Conservation (phyloP, 2,888 invertebrate genomes). For the Oxycera nigricornis region DNA sequence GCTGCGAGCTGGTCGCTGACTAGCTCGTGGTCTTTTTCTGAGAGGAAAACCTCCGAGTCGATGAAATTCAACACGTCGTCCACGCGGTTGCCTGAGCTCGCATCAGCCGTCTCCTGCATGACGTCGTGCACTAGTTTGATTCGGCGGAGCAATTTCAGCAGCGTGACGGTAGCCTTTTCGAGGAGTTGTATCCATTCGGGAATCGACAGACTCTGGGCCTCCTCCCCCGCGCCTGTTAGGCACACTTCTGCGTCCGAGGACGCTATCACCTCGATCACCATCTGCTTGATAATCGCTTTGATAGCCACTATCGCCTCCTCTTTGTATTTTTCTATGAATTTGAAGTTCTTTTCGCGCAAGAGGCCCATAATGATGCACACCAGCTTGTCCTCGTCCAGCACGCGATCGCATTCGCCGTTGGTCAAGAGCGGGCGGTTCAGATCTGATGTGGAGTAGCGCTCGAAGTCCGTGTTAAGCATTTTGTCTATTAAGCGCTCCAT, state of each 20-base stretch:
- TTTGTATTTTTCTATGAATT: conserved; percentile 86
- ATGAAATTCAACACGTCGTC: conserved; percentile 66
- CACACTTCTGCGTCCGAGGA: conserved; percentile 66
- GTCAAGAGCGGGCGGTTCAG: conserved; percentile 79
- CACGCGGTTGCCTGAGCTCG: conserved; percentile 67
- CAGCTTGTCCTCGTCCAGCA: conserved; percentile 84
- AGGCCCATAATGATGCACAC: conserved; percentile 90
- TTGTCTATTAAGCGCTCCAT: conserved; percentile 95
- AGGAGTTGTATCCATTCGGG: conserved; percentile 75
- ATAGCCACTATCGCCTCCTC: conserved; percentile 90
- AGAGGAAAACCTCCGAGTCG: conserved; percentile 74
- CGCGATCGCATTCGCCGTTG: conserved; percentile 63
- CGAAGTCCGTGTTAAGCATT: conserved; percentile 95
- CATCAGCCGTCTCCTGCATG: conserved; percentile 77
- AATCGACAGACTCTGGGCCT: conserved; percentile 67
- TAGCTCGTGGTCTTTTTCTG: conserved; percentile 71
- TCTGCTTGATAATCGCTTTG: conserved; percentile 87
- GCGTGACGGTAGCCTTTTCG: conserved; percentile 69
- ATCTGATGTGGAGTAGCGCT: conserved; percentile 88
- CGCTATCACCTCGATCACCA: conserved; percentile 78
- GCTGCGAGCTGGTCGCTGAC: conserved; percentile 77
- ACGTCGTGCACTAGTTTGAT: conserved; percentile 78
- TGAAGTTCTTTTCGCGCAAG: conserved; percentile 83
- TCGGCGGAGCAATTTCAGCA: conserved; percentile 72
- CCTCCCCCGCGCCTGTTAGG: conserved; percentile 64